A percentile compares a stretch with the other conserved stretches of the same genome.
phyloP scores from a whole-genome alignment of 2,888 invertebrate genomes.

The Eristalis pertinax region DNA sequence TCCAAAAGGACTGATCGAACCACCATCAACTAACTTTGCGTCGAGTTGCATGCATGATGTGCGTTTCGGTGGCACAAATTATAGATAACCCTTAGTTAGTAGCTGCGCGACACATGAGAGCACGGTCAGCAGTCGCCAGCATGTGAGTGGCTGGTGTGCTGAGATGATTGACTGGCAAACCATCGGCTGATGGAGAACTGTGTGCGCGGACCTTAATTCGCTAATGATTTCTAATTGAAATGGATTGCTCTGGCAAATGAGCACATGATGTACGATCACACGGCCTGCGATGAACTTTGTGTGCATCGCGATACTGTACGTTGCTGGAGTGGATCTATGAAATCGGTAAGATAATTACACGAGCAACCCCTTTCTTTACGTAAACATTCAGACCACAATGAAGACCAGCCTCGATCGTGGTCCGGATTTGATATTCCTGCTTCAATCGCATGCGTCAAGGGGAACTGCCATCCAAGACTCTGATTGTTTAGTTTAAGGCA shows the following conservation, averaged over 20 bases:
- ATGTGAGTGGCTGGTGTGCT: not conserved
- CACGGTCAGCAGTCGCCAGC: not conserved
- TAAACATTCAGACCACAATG: no score
- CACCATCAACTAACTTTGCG: not conserved
- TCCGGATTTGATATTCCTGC: no score
- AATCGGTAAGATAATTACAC: no score
- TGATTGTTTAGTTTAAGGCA: no score
- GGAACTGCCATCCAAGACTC: no score
- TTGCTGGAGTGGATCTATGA: not conserved
- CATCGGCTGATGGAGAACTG: not conserved
- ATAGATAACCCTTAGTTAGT: not conserved
- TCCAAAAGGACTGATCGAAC: not conserved
- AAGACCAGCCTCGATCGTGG: no score
- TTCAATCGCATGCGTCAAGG: no score
- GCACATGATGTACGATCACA: not conserved
- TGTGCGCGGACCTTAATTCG: not conserved
- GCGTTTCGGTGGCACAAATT: not conserved
- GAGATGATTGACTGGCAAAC: not conserved
- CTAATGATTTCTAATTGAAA: not conserved
- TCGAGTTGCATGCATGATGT: not conserved
- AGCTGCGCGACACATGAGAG: not conserved
- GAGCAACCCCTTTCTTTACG: no score
- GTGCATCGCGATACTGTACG: not conserved
- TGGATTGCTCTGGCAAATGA: not conserved
- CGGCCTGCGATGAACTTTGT: not conserved